Evolutionary conservation across 2,113 vertebrate species (phyloP), one percentile per base, ranked within the genome.

Genomic region (Odontesthes bonariensis): DNA sequence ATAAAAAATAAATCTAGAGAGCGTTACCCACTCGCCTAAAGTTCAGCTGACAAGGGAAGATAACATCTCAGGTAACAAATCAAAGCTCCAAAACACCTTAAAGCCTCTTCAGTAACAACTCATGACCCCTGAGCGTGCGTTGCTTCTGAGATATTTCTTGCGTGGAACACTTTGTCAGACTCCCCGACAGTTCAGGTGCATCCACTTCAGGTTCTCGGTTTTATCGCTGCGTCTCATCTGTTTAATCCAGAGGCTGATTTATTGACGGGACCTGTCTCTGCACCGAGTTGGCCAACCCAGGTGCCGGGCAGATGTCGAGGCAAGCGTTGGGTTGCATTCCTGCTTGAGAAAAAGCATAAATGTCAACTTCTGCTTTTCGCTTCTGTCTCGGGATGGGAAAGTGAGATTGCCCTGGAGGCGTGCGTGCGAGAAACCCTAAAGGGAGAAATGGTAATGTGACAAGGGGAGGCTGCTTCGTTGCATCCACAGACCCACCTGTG

Each of bases 241-340:
- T 86, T 89, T 83, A 85, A 88, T 81, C 82, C 83, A 64, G 9
- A 55, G 55, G 31, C 69, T 89, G 89, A 91, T 91, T 91, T 90
- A 91, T 77, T 72, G 80, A 75, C 31, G 33, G 13, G 67, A 73
- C 27, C 73, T 33, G 73, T 66, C 69, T 62, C 22, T 8, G 19
- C 6, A 11, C 33, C 5, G 55, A 75, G 27, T 31, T 58, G 7
- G 54, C 67, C 63, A 56, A 79, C 47, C 90, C 91, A 90, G 88
- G 82, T 92, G 91, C 75, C 12, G 47, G 82, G 84, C 91, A 92
- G 87, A 91, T 92, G 90, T 86, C 1, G 61, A 83, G 19, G 78
- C 61, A 14, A 55, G 58, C 51, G 40, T 27, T 32, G 38, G 73
- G 74, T 60, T 55, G 78, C 83, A 77, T 88, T 86, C 76, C 73